Evolutionary conservation across 2,888 invertebrate genomes (phyloP), one percentile per base, ranked within the genome.

Genomic region (Epiperipatus broadwayi): DNA sequence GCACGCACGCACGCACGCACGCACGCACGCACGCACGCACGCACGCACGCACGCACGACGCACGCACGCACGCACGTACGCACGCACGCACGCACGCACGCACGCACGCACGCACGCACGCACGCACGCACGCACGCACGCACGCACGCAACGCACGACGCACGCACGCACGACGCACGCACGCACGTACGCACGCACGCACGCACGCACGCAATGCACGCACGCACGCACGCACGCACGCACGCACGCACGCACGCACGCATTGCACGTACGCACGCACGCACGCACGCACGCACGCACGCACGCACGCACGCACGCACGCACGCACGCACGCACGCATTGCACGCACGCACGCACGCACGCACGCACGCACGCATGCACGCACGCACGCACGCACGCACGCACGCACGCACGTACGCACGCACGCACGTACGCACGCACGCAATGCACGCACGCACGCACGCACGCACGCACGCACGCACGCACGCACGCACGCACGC

Each of bases 261-360:
- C n/a, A n/a, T n/a, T n/a, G n/a, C n/a, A n/a, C n/a, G n/a, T n/a
- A n/a, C n/a, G n/a, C n/a, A 25, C 12, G 32, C 32, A 31, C 32
- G 32, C 32, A 31, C 32, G 32, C 32, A 31, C 8, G 32, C 12
- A 31, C 34, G 34, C 34, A 33, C 34, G 34, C 34, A 33, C 34
- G 34, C 34, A 33, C 34, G 34, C 34, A 33, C 34, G 34, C 34
- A 33, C 34, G 34, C 34, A 33, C 34, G 34, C 34, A 33, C 34
- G 34, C 34, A n/a, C n/a, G n/a, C n/a, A n/a, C n/a, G n/a, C n/a
- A n/a, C n/a, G n/a, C n/a, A n/a, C n/a, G n/a, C n/a, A n/a, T n/a
- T n/a, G n/a, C n/a, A n/a, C n/a, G n/a, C n/a, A n/a, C n/a, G n/a
- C n/a, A n/a, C n/a, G n/a, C 25, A 31, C 32, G 32, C 32, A 31